phyloP scores from a whole-genome alignment of 2,888 invertebrate species.

The Cataglyphis altisquamis region DNA sequence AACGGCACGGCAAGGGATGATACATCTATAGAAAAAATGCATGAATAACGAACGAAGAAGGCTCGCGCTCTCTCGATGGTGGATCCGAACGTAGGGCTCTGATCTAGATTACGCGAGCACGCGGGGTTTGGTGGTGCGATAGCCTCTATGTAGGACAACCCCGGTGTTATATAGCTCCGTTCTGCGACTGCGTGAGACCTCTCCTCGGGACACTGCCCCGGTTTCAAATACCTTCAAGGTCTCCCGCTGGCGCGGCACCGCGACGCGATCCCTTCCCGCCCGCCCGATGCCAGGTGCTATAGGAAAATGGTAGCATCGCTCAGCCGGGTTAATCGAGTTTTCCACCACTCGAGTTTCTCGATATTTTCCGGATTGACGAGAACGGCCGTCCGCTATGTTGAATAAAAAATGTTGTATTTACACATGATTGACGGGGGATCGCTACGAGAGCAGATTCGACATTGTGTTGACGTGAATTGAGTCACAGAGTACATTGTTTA shows the following conservation, averaged over 20 bases:
- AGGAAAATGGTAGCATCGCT: conserved; percentile 44
- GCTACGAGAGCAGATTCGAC: neutral
- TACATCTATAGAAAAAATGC: conserved; percentile 69
- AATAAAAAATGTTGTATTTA: conserved; percentile 23
- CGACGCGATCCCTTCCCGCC: conserved; percentile 61
- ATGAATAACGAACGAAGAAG: conserved; percentile 66
- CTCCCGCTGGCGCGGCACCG: conserved; percentile 72
- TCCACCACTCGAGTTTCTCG: conserved; percentile 3
- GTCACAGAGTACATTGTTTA: neutral
- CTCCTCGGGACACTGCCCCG: conserved; percentile 83
- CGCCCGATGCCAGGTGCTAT: conserved; percentile 64
- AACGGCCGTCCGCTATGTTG: conserved; percentile 15
- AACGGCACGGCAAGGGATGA: conserved; percentile 20
- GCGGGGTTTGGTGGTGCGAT: conserved; percentile 64
- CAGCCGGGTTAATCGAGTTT: conserved; percentile 31
- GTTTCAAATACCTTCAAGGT: conserved; percentile 85
- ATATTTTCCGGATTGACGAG: conserved; percentile 27
- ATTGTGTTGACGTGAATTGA: neutral
- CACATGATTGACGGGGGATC: conserved; percentile 37
- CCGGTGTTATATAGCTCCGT: conserved; percentile 72
- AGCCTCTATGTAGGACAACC: conserved; percentile 79
- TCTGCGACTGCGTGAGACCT: conserved; percentile 79
- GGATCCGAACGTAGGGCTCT: conserved; percentile 71
- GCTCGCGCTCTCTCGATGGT: conserved; percentile 58
- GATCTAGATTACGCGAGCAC: conserved; percentile 73